Evolutionary conservation across 2,888 invertebrate species (phyloP).

Genomic region (Drepana falcataria): DNA sequence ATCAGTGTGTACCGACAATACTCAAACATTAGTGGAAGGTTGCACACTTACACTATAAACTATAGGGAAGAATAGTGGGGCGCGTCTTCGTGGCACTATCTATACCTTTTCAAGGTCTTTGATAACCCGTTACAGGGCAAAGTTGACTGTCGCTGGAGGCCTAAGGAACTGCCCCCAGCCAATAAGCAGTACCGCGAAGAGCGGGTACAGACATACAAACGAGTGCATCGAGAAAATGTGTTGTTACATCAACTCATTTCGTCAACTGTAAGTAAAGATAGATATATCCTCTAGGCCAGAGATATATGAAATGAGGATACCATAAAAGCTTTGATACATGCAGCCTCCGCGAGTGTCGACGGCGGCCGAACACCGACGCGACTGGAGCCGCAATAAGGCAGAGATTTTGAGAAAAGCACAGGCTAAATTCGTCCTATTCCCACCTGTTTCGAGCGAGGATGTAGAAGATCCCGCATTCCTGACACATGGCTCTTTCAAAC

Average conservation of each 20-base stretch:
- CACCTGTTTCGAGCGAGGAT: slow-evolving; percentile 26
- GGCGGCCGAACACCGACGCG: slow-evolving; percentile 39
- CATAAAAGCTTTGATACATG: neutral
- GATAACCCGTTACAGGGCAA: slow-evolving; percentile 38
- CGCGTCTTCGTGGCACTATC: too few relatives aligned
- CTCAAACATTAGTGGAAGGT: too few relatives aligned
- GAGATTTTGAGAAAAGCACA: slow-evolving; percentile 34
- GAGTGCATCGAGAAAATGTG: slow-evolving; percentile 31
- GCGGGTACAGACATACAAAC: slow-evolving; percentile 26
- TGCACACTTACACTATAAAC: too few relatives aligned
- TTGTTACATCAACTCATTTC: slow-evolving; percentile 9
- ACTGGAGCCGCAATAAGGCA: slow-evolving; percentile 15
- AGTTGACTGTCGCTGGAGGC: slow-evolving; percentile 49
- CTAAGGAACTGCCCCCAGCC: slow-evolving; percentile 9
- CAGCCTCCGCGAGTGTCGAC: slow-evolving; percentile 30
- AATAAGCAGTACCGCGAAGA: slow-evolving; percentile 24
- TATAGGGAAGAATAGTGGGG: too few relatives aligned
- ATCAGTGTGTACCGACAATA: too few relatives aligned
- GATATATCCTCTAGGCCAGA: too few relatives aligned
- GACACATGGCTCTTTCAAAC: slow-evolving; percentile 24
- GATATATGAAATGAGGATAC: too few relatives aligned
- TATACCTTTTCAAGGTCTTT: neutral
- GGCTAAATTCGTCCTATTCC: slow-evolving; percentile 44
- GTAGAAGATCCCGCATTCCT: slow-evolving; percentile 45
- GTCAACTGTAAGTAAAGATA: neutral